Conservation (phyloP, 1,140 invertebrate genomes). For the Polypedilum vanderplanki region DNA sequence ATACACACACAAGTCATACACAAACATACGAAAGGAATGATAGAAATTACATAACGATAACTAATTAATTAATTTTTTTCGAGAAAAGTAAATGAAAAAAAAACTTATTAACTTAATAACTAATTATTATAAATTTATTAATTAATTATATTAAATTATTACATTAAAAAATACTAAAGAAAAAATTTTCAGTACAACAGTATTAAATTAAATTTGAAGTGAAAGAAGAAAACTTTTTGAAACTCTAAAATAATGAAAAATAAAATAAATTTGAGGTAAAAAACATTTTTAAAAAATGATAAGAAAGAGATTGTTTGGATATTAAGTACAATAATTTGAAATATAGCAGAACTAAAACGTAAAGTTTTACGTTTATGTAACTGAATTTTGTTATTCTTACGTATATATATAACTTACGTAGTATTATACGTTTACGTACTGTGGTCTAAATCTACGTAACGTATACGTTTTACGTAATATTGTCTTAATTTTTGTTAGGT, state of each 20-base stretch:
- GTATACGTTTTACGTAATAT: no score
- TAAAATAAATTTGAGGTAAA: neutral
- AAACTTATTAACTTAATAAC: neutral
- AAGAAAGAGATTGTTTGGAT: no score
- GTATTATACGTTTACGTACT: no score
- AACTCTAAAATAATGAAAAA: neutral
- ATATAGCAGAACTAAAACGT: no score
- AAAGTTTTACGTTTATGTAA: no score
- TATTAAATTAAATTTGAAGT: neutral
- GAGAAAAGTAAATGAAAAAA: neutral
- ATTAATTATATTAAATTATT: conserved; percentile 15
- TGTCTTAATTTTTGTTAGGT: no score
- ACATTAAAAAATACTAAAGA: neutral
- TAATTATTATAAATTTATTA: neutral
- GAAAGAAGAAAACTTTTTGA: neutral
- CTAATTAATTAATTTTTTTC: no score
- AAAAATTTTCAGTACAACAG: neutral
- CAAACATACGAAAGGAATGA: neutral
- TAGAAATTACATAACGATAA: neutral
- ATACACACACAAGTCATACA: neutral
- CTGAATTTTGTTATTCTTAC: no score
- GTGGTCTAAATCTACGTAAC: no score
- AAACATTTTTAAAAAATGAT: neutral
- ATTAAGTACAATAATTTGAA: no score
- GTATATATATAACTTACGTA: no score